Base-by-base conservation (phyloP, 2,113 vertebrate genomes). In the Sylvilagus bachmani region DNA sequence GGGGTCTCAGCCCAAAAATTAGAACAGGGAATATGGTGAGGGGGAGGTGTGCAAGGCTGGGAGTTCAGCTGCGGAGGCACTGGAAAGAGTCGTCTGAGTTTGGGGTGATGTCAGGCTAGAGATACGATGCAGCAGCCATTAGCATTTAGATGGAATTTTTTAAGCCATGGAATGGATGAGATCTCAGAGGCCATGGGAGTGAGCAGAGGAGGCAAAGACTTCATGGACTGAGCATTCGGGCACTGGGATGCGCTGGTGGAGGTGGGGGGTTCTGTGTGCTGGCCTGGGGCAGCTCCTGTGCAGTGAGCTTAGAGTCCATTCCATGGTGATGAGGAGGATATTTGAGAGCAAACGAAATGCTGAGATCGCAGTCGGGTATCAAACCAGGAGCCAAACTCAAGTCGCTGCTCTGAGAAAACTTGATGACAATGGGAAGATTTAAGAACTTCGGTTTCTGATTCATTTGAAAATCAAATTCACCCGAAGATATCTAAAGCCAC, bases 391-490 rank as follows among this genome's bases (percentile, higher is more conserved):
- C 14, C 44, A 70, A 49, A 51, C 11, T 74, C 90, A 24, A 51
- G 24, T 74, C 36, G 38, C 21, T 74, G n/a, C 44, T 93, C 74
- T 29, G 53, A 70, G 74, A 22, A 93, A 96, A 92, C 70, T 27
- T 89, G 86, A 96, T 83, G 78, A 92, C 90, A 90, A 89, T 71
- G 36, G 10, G 64, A 74, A 88, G 61, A 89, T 86, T 69, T 94
- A 82, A 55, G 71, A 85, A 89, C 74, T 91, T 89, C 8, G n/a
- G 25, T 66, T 71, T 91, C 70, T 88, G 22, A 93, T 86, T 93
- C 90, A 94, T 90, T 90, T 93, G 80, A 95, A 97, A 90, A 91
- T 92, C 58, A 70, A 79, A 82, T 85, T 69, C 78, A 91, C 73
- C 73, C 78, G 88, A 90, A 95, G 71, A 22, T 77, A 78, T 74